These are phyloP conservation scores for Ramphastos sulfuratus DNA, from an alignment of 2,113 vertebrate species.

Conservation along the genomic window DNA sequence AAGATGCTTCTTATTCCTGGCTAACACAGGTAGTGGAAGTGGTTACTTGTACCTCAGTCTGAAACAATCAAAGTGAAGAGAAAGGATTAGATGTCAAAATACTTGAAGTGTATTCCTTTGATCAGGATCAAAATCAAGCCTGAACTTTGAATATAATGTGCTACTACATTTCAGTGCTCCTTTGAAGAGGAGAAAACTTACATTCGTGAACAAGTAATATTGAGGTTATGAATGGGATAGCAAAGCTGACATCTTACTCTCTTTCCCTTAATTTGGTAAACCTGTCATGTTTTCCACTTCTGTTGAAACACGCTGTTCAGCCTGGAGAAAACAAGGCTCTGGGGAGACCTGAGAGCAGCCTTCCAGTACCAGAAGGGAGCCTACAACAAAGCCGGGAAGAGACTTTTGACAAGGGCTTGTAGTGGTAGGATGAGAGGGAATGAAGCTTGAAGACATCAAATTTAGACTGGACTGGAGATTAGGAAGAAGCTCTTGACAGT, in stretches of 20 bases:
- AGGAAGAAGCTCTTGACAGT: too few relatives aligned
- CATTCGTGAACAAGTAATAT: not conserved
- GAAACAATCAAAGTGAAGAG: slow-evolving; percentile 40
- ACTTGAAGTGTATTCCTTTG: slow-evolving; percentile 2
- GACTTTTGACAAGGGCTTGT: too few relatives aligned
- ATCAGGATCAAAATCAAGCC: slow-evolving; percentile 61
- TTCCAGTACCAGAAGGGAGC: too few relatives aligned
- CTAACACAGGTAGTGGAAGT: slow-evolving; percentile 24
- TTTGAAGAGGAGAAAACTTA: slow-evolving; percentile 27
- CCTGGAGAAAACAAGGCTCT: too few relatives aligned
- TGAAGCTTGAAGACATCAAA: too few relatives aligned
- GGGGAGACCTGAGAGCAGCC: too few relatives aligned
- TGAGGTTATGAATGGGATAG: not conserved
- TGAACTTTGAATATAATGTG: slow-evolving; percentile 41
- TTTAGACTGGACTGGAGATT: too few relatives aligned
- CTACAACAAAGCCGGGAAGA: too few relatives aligned
- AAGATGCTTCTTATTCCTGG: slow-evolving; percentile 27
- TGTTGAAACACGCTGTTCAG: too few relatives aligned
- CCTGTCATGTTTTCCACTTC: not conserved
- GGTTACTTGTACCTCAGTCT: slow-evolving; percentile 20
- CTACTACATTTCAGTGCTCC: not conserved
- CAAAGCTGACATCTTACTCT: not conserved
- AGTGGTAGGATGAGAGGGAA: too few relatives aligned
- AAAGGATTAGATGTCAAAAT: slow-evolving; percentile 28
- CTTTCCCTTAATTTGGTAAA: not conserved